Evolutionary conservation across 1,140 invertebrate species (phyloP).

Genomic region (Procambarus clarkii): DNA sequence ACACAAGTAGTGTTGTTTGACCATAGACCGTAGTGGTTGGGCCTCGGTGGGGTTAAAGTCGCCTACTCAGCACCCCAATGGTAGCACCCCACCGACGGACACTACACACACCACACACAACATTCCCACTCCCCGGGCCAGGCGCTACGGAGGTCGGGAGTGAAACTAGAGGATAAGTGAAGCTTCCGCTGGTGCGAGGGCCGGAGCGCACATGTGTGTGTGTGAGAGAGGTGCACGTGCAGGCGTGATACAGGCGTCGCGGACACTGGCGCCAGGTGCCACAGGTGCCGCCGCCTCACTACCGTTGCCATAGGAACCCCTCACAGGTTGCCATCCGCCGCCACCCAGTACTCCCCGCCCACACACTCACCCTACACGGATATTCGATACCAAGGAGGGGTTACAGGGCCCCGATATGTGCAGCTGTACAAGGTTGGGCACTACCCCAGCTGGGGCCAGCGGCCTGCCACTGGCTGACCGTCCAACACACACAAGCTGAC

Average conservation of each 20-base stretch:
- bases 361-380: background rate
- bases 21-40: too few species aligned
- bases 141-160: too few species aligned
- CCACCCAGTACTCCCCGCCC: background rate
- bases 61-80: too few species aligned
- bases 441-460: background rate
- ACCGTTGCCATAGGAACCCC: background rate
- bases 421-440: background rate
- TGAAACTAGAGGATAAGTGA: too few species aligned
- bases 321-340: background rate
- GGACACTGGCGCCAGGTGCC: constrained; percentile 5
- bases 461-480: background rate
- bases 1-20: too few species aligned
- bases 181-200: too few species aligned
- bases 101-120: too few species aligned
- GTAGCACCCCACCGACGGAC: too few species aligned
- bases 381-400: background rate
- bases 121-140: too few species aligned
- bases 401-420: background rate
- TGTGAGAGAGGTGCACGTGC: background rate
- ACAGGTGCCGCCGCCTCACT: constrained; percentile 10
- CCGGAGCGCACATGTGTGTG: background rate
- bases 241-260: background rate
- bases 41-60: too few species aligned
- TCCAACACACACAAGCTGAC: background rate